A percentile compares a stretch with the other conserved stretches of the same genome.
These are phyloP conservation scores for Podocnemis expansa DNA, from an alignment of 2,113 vertebrate species.

Conservation along the genomic window DNA sequence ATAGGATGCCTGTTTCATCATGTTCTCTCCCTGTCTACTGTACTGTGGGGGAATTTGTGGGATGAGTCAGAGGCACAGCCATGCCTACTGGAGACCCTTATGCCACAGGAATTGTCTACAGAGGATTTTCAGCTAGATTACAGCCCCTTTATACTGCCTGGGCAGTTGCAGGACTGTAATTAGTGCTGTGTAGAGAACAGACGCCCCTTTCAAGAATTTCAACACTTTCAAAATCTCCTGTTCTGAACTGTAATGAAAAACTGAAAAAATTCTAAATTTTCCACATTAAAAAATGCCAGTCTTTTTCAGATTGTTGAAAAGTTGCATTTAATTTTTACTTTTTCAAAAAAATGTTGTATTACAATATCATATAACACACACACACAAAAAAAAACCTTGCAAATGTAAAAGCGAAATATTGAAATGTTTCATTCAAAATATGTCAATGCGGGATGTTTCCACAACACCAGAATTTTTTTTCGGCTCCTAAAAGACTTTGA, in stretches of 20 bases:
- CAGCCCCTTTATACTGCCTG: background rate
- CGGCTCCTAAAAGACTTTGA: background rate
- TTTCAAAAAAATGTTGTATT: no score
- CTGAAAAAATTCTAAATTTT: conserved; percentile 16
- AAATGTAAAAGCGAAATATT: conserved; percentile 20
- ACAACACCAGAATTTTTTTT: background rate
- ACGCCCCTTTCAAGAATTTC: background rate
- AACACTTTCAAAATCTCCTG: conserved; percentile 13
- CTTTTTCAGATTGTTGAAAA: conserved; percentile 32
- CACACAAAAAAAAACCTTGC: no score
- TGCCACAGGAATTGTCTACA: background rate
- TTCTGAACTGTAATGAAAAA: conserved; percentile 26
- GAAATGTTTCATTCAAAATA: background rate
- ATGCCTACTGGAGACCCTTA: background rate
- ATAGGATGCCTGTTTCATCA: background rate
- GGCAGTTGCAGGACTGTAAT: background rate
- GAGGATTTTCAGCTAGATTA: accelerated
- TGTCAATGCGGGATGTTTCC: background rate
- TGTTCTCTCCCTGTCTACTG: background rate
- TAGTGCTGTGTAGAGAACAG: background rate
- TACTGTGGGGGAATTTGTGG: accelerated
- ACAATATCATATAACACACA: background rate
- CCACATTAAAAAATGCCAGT: conserved; percentile 33
- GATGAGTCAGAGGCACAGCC: background rate
- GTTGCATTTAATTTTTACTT: background rate